Conservation (phyloP, 2,797 vertebrate genomes). For the Chloroceryle amazona region DNA sequence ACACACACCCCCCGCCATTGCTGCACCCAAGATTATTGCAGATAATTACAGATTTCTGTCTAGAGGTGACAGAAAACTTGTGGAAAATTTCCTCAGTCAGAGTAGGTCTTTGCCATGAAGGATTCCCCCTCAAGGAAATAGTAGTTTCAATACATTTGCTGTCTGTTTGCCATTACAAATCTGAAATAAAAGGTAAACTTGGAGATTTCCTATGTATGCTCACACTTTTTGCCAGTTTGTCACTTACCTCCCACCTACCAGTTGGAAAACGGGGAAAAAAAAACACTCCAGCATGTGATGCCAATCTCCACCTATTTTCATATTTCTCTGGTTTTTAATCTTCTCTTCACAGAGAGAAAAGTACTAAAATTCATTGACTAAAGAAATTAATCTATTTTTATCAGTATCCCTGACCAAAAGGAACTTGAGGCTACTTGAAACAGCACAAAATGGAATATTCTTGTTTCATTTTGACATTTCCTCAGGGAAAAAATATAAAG, state of each 20-base stretch:
- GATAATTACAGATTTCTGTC: not conserved
- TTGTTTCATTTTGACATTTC: not conserved
- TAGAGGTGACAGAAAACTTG: not conserved
- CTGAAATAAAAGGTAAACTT: slow-evolving; percentile 59
- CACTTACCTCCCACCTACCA: slow-evolving; percentile 73
- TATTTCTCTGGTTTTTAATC: slow-evolving; percentile 3
- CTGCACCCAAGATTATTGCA: not conserved
- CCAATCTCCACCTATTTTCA: slow-evolving; percentile 47
- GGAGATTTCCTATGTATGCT: slow-evolving; percentile 49
- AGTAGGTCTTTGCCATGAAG: not conserved
- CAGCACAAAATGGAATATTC: not conserved
- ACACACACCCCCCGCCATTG: not conserved
- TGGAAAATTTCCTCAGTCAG: not conserved
- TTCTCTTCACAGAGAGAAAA: not conserved
- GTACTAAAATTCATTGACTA: not conserved
- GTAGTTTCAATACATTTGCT: slow-evolving; percentile 49
- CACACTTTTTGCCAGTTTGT: slow-evolving; percentile 68
- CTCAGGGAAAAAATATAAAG: not conserved
- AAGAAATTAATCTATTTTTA: not conserved
- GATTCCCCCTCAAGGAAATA: not conserved
- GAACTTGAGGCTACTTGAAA: not conserved
- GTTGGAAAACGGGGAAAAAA: slow-evolving; percentile 47
- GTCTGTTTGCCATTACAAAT: slow-evolving; percentile 13
- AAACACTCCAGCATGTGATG: not conserved
- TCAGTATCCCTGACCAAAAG: not conserved